A percentile compares a stretch with the other conserved stretches of the same genome.
Conservation (phyloP, 2,888 invertebrate genomes). For the Zygogramma bicolorata region DNA sequence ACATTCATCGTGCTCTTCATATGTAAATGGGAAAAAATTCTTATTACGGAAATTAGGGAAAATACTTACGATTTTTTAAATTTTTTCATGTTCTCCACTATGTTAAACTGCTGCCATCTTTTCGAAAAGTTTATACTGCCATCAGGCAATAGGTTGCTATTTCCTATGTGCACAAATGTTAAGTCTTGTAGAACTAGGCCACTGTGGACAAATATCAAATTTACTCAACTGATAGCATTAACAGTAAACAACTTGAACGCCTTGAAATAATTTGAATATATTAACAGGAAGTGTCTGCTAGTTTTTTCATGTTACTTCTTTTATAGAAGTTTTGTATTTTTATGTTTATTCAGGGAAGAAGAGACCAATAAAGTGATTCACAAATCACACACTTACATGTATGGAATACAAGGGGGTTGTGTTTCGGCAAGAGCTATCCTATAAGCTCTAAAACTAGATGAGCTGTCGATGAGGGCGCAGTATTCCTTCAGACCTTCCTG, state of each 20-base stretch:
- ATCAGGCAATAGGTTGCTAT: conserved; percentile 89
- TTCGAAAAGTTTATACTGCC: conserved; percentile 95
- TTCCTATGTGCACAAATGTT: conserved; percentile 98
- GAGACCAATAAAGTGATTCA: not conserved
- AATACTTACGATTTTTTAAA: conserved; percentile 92
- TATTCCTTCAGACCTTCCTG: conserved; percentile 94
- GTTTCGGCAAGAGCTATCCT: conserved; percentile 94
- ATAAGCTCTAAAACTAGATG: conserved; percentile 98
- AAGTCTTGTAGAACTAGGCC: conserved; percentile 98
- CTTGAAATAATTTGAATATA: too few relatives aligned
- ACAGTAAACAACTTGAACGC: not conserved
- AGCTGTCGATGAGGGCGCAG: conserved; percentile 95
- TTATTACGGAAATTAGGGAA: not conserved
- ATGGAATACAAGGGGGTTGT: conserved; percentile 98
- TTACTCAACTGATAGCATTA: not conserved
- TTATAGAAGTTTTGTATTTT: too few relatives aligned
- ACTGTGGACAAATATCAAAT: conserved; percentile 69
- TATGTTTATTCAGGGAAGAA: too few relatives aligned
- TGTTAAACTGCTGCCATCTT: conserved; percentile 98
- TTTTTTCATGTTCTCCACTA: conserved; percentile 97
- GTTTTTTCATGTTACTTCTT: too few relatives aligned
- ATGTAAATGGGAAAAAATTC: not conserved
- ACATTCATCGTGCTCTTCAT: too few relatives aligned
- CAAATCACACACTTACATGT: conserved; percentile 82
- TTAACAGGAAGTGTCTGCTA: too few relatives aligned